A percentile compares a stretch with the other conserved stretches of the same genome.
Evolutionary conservation across 2,113 vertebrate species (phyloP).

Genomic region (Acanthisitta chloris): DNA sequence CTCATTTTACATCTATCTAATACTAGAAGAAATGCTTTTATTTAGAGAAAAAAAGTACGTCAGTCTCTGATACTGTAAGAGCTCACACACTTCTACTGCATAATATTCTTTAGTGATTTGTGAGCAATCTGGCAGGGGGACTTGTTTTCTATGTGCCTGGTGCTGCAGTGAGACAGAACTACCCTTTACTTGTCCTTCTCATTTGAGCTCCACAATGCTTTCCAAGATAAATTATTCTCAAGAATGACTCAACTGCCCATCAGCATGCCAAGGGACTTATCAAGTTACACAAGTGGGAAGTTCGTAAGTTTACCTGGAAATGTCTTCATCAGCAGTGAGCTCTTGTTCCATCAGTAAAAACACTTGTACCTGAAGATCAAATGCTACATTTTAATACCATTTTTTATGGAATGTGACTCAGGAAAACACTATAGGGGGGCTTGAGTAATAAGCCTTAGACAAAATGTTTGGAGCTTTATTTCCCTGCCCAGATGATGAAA

Average conservation of each 20-base stretch:
- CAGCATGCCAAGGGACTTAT: not conserved
- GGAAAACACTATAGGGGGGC: not conserved
- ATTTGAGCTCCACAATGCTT: not conserved
- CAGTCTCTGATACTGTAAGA: not conserved
- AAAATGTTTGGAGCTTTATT: not conserved
- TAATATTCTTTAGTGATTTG: not conserved
- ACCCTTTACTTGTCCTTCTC: not conserved
- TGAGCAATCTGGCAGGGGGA: not conserved
- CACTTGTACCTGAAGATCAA: slow-evolving; percentile 82
- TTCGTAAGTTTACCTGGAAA: slow-evolving; percentile 83
- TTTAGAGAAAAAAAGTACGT: not conserved
- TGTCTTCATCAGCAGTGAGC: slow-evolving; percentile 94
- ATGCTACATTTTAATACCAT: not conserved
- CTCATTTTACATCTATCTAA: not conserved
- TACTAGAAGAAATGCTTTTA: not conserved
- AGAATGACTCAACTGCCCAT: not conserved
- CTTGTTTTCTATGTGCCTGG: not conserved
- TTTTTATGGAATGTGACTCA: not conserved
- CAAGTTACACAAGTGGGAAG: not conserved
- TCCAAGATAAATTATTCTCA: not conserved
- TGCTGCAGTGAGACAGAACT: not conserved
- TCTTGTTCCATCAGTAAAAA: slow-evolving; percentile 92
- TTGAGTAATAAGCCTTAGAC: not conserved
- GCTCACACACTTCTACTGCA: not conserved
- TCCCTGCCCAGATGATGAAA: not conserved